These are phyloP conservation scores for Philonicus albiceps DNA, from an alignment of 2,888 invertebrate genomes.

Conservation along the genomic window DNA sequence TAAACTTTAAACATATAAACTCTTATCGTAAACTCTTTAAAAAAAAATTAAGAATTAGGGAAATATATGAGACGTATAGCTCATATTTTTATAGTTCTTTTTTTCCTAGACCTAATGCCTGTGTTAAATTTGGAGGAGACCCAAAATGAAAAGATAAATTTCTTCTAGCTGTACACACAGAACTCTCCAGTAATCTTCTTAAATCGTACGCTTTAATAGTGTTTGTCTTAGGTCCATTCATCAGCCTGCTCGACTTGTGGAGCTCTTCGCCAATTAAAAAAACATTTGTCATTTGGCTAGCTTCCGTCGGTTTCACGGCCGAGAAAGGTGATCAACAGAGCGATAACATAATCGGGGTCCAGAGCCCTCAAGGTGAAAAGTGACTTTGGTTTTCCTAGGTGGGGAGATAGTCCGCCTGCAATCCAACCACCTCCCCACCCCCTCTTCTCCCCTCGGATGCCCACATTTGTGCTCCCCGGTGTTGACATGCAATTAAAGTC, in stretches of 20 bases:
- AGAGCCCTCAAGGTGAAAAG: background rate
- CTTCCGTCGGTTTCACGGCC: background rate
- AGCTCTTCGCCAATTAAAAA: background rate
- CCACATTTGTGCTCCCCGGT: background rate
- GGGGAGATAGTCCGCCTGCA: background rate
- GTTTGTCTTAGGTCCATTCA: background rate
- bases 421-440: background rate
- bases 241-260: background rate
- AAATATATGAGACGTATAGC: no score
- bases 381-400: background rate
- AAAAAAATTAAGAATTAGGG: no score
- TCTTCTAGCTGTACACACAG: background rate
- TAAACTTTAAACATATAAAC: no score
- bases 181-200: background rate
- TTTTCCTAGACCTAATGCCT: background rate
- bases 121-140: background rate
- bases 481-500: constrained; percentile 2
- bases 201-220: background rate
- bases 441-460: no score
- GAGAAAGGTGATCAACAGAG: background rate
- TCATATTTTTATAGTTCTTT: background rate
- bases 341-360: background rate
- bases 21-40: no score
- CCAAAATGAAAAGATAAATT: background rate
- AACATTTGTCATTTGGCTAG: background rate